Base-by-base conservation (phyloP, 2,797 vertebrate genomes). In the Eutrigla gurnardus region DNA sequence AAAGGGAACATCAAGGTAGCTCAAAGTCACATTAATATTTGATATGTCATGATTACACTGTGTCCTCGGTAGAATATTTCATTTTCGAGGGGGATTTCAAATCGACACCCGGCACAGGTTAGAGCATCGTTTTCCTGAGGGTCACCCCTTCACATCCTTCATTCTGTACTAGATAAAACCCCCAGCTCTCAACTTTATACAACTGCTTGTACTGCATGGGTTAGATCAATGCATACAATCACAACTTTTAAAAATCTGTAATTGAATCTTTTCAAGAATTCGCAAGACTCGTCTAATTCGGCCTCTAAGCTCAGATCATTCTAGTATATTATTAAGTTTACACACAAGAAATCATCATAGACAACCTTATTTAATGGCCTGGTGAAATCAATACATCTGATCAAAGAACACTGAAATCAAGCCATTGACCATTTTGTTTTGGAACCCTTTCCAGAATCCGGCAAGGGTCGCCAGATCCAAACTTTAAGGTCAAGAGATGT, bases 11-110 rank as follows among this genome's bases (percentile, higher is more conserved):
- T 68, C 47, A 55, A 65, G 61, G 25, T 42, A 35, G 70, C 85
- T 88, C 70, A 90, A 88, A 86, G 84, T 84, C 73, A 76, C 73
- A 77, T 90, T 70, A 77, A 85, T 83, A 87, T 89, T 87, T 88
- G 53, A 91, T 88, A 47, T 42, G 52, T 63, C 50, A 58, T 59
- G 77, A 81, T 88, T 74, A 72, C n/a, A 10, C 25, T 32, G 65
- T 57, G 60, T 81, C 75, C 71, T 74, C 77, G 43, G 64, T 25
- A 52, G 60, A 64, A 73, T 73, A 77, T 84, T 78, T 65, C 40
- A 77, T 80, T 73, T 83, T 79, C 33, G 52, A 43, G 15, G 50
- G 49, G 59, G 46, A 73, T 82, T 78, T 78, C 57, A 66, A 73
- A 60, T 62, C 1, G 4, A 71, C 65, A 46, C 5, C 50, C 17